These are phyloP conservation scores for Aythya baeri DNA, from an alignment of 2,113 vertebrate genomes.

Conservation along the genomic window DNA sequence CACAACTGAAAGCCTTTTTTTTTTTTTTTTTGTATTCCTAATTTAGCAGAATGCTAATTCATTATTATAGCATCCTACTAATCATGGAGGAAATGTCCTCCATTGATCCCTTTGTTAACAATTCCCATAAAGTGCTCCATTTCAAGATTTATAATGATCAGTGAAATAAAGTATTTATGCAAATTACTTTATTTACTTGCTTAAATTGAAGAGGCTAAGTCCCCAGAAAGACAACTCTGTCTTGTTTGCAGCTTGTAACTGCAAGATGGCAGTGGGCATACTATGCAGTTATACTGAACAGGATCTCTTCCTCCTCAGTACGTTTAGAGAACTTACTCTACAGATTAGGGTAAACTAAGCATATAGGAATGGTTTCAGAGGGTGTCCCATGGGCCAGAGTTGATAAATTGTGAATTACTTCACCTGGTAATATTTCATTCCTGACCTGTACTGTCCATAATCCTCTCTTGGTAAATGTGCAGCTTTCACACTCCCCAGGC, in stretches of 20 bases:
- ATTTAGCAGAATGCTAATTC: not conserved
- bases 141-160: not conserved
- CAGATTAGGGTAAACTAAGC: not conserved
- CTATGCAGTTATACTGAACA: not conserved
- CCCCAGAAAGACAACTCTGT: not conserved
- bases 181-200: not conserved
- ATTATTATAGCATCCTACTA: not conserved
- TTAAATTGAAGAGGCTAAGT: not conserved
- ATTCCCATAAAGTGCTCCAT: not conserved
- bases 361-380: not conserved
- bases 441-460: not conserved
- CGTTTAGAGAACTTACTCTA: not conserved
- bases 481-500: not conserved
- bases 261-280: not conserved
- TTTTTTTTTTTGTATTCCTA: not conserved
- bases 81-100: not conserved
- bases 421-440: conserved; percentile 1
- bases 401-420: conserved; percentile 41
- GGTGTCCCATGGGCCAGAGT: not conserved
- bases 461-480: not conserved
- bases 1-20: not conserved
- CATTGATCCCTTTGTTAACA: not conserved
- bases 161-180: not conserved
- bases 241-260: not conserved
- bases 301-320: not conserved